A percentile compares a stretch with the other conserved stretches of the same genome.
phyloP scores from a whole-genome alignment of 1,140 invertebrate species.

The Tenebrio molitor region DNA sequence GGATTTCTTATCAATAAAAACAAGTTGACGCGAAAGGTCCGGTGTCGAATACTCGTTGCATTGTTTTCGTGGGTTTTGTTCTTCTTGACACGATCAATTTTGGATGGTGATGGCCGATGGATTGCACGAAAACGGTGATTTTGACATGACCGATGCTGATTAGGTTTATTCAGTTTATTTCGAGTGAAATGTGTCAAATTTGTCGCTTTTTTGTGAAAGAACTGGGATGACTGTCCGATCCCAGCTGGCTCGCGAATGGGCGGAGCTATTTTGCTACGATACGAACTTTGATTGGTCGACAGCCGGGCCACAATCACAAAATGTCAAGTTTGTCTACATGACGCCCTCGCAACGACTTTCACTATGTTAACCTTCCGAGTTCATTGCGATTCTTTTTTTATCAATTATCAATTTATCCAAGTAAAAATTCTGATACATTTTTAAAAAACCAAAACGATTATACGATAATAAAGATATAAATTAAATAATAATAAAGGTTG shows the following conservation, averaged over 20 bases:
- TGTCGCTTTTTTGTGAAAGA: conserved; percentile 23
- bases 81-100: background rate
- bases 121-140: conserved; percentile 4
- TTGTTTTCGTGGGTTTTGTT: background rate
- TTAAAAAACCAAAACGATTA: too few species aligned
- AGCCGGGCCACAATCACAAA: background rate
- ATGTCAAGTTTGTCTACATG: background rate
- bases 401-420: too few species aligned
- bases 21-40: conserved; percentile 11
- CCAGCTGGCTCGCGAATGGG: conserved; percentile 45
- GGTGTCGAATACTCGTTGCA: background rate
- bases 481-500: too few species aligned
- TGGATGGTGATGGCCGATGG: background rate
- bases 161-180: conserved; percentile 20
- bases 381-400: too few species aligned
- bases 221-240: conserved; percentile 42
- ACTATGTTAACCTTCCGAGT: too few species aligned
- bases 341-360: too few species aligned
- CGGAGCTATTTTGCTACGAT: conserved; percentile 44
- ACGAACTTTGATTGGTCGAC: conserved; percentile 26
- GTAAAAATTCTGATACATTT: too few species aligned
- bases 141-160: conserved; percentile 5
- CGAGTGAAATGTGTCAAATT: conserved; percentile 36
- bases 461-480: too few species aligned
- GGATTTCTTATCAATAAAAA: conserved; percentile 43